Evolutionary conservation across 2,888 invertebrate genomes (phyloP).

Genomic region (Cantharis lateralis): DNA sequence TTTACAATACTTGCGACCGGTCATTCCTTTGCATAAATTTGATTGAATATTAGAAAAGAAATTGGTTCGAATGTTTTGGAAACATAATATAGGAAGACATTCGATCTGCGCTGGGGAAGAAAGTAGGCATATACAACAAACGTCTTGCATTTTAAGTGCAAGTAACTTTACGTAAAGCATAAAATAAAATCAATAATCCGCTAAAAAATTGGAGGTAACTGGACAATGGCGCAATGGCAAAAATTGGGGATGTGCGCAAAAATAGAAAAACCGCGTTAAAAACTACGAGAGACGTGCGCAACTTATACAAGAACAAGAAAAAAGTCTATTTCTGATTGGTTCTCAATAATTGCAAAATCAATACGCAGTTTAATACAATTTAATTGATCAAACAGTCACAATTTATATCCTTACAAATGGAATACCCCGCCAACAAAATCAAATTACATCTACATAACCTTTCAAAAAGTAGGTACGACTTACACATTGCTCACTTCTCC

Average conservation of each 20-base stretch:
- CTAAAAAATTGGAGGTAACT: slow-evolving; percentile 56
- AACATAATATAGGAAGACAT: neutral
- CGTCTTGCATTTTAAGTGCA: slow-evolving; percentile 24
- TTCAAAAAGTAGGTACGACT: slow-evolving; percentile 12
- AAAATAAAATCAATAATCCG: slow-evolving; percentile 54
- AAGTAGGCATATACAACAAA: neutral
- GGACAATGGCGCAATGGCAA: slow-evolving; percentile 58
- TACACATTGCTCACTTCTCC: slow-evolving; percentile 7
- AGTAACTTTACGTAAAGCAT: slow-evolving; percentile 21
- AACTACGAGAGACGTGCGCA: slow-evolving; percentile 50
- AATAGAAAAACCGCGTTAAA: slow-evolving; percentile 52
- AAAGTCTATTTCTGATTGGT: slow-evolving; percentile 58
- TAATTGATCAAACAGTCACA: slow-evolving; percentile 49
- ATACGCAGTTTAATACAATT: slow-evolving; percentile 54
- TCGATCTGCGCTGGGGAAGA: neutral
- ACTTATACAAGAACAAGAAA: slow-evolving; percentile 49
- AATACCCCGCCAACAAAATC: slow-evolving; percentile 7
- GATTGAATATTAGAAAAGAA: neutral
- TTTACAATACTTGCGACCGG: neutral
- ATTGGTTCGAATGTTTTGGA: neutral
- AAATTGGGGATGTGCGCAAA: slow-evolving; percentile 56
- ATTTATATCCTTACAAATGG: slow-evolving; percentile 26
- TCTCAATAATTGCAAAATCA: slow-evolving; percentile 59
- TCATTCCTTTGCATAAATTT: neutral
- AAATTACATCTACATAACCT: slow-evolving; percentile 14